These are phyloP conservation scores for Cepaea hortensis DNA, from an alignment of 2,888 invertebrate species.

Conservation along the genomic window DNA sequence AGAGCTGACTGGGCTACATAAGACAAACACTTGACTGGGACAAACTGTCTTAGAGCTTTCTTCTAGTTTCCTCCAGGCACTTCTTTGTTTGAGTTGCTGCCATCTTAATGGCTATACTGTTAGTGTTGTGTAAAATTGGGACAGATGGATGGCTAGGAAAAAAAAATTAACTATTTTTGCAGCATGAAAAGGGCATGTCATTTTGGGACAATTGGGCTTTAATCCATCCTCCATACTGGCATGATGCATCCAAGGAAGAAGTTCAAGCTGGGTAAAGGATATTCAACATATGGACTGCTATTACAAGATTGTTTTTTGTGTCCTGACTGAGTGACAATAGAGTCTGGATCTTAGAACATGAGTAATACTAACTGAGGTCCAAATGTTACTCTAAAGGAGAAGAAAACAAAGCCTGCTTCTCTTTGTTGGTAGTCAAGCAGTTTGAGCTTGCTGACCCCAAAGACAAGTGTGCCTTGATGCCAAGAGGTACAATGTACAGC, in stretches of 20 bases:
- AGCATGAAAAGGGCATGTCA: conserved; percentile 43
- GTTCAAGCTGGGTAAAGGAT: conserved; percentile 25
- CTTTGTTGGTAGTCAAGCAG: conserved; percentile 13
- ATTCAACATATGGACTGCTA: conserved; percentile 43
- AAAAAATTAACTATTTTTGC: background rate
- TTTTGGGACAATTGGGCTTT: conserved; percentile 27
- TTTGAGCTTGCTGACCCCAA: background rate
- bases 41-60: conserved; percentile 45
- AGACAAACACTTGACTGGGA: conserved; percentile 50
- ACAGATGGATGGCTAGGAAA: conserved; percentile 42
- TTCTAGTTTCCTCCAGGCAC: conserved; percentile 40
- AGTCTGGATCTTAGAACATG: background rate
- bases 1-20: conserved; percentile 47
- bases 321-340: conserved; percentile 1
- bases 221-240: conserved; percentile 37
- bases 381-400: conserved; percentile 1
- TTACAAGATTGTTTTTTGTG: conserved; percentile 32
- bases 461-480: background rate
- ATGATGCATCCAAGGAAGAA: conserved; percentile 32
- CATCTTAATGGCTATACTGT: conserved; percentile 39
- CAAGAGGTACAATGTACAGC: background rate
- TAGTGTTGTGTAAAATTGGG: conserved; percentile 32
- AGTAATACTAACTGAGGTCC: conserved; percentile 7
- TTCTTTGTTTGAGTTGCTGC: conserved; percentile 56
- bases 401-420: background rate